These are phyloP conservation scores for Holothuria glaberrima DNA, from an alignment of 35 echinoderm and acorn worm genomes.

Conservation along the genomic window DNA sequence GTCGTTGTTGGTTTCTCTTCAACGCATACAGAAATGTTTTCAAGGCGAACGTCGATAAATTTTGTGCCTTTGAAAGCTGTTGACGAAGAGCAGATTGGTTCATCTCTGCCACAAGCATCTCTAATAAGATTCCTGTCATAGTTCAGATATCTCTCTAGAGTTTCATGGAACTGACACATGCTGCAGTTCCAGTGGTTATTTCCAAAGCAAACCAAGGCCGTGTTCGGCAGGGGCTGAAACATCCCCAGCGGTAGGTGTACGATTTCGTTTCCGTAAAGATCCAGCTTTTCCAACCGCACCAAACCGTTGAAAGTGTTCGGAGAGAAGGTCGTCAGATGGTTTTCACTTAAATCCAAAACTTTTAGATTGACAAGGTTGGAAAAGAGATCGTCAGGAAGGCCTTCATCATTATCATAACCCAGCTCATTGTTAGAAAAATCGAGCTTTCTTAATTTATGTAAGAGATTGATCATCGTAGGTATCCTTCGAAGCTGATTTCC, in stretches of 20 bases:
- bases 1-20: neutral
- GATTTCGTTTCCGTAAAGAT: neutral
- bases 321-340: neutral
- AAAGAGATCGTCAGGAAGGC: neutral
- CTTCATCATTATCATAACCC: neutral
- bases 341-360: neutral
- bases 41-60: neutral
- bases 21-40: neutral
- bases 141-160: neutral
- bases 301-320: constrained; percentile 10
- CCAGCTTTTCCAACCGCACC: neutral
- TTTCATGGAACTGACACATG: neutral
- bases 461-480: neutral
- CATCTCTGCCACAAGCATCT: neutral
- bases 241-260: neutral
- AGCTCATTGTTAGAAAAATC: neutral
- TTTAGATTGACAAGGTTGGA: neutral
- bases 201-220: neutral
- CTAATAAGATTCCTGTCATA: neutral
- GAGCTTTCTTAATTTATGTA: neutral
- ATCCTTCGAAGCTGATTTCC: neutral
- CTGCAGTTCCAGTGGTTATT: neutral
- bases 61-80: neutral
- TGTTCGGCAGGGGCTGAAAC: neutral
- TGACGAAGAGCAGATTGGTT: neutral